phyloP scores from a whole-genome alignment of 92 coral and sea anemone species.

The Parazoanthus darwini region DNA sequence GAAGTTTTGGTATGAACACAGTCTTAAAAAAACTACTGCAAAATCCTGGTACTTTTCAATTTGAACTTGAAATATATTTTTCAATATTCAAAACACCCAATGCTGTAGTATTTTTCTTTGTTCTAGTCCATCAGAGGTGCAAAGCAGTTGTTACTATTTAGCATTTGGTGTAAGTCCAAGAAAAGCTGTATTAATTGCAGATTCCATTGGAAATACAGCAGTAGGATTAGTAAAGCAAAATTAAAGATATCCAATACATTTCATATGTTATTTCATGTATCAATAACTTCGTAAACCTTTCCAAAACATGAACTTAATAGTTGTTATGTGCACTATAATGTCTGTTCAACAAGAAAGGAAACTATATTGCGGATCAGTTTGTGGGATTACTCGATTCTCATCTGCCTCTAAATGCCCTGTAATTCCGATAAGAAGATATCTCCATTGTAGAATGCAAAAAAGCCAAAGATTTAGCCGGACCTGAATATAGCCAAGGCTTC shows the following conservation, averaged over 20 bases:
- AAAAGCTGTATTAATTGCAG: background rate
- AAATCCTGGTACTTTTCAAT: background rate
- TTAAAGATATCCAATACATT: background rate
- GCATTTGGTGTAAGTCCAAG: background rate
- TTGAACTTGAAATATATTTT: too few species aligned
- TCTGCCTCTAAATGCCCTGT: background rate
- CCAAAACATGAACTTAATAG: background rate
- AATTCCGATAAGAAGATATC: conserved; percentile 25
- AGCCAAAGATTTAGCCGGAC: background rate
- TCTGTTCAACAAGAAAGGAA: background rate
- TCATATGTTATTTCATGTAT: background rate
- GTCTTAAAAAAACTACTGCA: background rate
- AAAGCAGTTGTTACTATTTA: background rate
- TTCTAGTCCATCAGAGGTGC: background rate
- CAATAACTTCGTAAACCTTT: background rate
- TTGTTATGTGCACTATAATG: background rate
- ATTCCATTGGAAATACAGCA: background rate
- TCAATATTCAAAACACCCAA: background rate
- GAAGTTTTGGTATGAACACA: background rate
- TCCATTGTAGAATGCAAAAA: conserved; percentile 16
- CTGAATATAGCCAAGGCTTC: conserved; percentile 17
- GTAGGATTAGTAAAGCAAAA: background rate
- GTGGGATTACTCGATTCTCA: conserved; percentile 20
- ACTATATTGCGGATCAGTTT: conserved; percentile 1
- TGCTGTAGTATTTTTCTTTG: background rate